Base-by-base conservation (phyloP, 1,140 invertebrate genomes). In the Hyposmocoma kahamanoa region DNA sequence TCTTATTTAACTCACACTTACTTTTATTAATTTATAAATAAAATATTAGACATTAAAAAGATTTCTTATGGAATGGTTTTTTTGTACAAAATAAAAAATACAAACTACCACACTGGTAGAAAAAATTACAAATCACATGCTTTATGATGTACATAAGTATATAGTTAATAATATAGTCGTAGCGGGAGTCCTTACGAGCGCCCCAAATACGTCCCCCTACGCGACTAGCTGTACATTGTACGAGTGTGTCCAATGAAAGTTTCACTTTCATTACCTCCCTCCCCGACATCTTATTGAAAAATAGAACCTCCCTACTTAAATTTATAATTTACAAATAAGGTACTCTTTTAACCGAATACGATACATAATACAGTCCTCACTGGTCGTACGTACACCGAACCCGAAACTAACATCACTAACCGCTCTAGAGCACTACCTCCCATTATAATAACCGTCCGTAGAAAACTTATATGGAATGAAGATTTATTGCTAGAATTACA, bases 401-500 rank as follows among this genome's bases (percentile, higher is more conserved):
- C 67, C 62, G 56, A 67, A 60, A 67, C 72, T 73, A 75, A 67
- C 34, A 64, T 67, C 72, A 75, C 72, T 75, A 72, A 71, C 59
- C 67, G 68, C 69, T 67, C 72, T 74, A 79, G 66, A 76, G 67
- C 74, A 71, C 75, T 79, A 75, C 70, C 69, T 76, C 60, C 62
- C 70, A 62, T 72, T 74, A 62, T 67, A 56, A 62, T 46, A 60
- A 66, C 62, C 65, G 58, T 70, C 62, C 72, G 61, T 71, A 75
- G 63, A 74, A 80, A 79, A 79, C 74, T 67, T 76, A 84, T n/a
- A 82, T 81, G 83, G 83, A 87, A 87, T 85, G 84, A 82, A 86
- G 82, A 80, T 77, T 86, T 87, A 87, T 87, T 87, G 82, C 84
- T 87, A 87, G 72, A 69, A 79, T 84, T 84, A 72, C 78, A 84